Percentiles rank a stretch among this genome's conserved stretches.
Conservation (phyloP, 1,140 invertebrate species). For the Drosophila simulans region DNA sequence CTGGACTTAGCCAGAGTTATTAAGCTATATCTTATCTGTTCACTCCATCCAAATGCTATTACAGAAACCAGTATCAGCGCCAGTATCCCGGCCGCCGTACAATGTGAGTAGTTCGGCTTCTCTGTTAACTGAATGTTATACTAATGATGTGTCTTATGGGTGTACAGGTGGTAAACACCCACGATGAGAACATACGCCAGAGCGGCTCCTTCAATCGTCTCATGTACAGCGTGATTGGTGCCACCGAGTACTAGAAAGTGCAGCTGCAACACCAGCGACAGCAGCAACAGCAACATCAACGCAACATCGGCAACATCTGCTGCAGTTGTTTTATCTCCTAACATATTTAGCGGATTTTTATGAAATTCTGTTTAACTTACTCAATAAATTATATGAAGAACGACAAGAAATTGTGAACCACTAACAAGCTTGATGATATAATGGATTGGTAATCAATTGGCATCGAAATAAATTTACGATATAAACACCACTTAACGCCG, state of each 20-base stretch:
- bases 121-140: background rate
- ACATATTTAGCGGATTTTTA: conserved; percentile 81
- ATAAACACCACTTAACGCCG: conserved; percentile 40
- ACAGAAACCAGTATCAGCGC: conserved; percentile 83
- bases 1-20: conserved; percentile 22
- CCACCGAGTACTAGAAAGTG: conserved; percentile 88
- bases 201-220: conserved; percentile 95
- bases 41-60: conserved; percentile 29
- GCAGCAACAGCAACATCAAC: conserved; percentile 36
- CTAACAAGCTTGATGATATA: conserved; percentile 65
- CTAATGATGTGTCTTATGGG: background rate
- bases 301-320: conserved; percentile 37
- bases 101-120: conserved; percentile 66
- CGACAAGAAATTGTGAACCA: conserved; percentile 57
- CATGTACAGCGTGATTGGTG: conserved; percentile 94
- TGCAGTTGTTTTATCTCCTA: conserved; percentile 66
- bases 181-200: conserved; percentile 93
- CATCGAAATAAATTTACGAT: conserved; percentile 69
- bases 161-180: conserved; percentile 80
- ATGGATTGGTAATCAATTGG: conserved; percentile 58
- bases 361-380: conserved; percentile 80
- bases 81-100: conserved; percentile 83
- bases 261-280: conserved; percentile 44
- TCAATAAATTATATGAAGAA: conserved; percentile 73
- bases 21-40: conserved; percentile 24